Evolutionary conservation across 1,140 invertebrate genomes (phyloP).

Genomic region (Tachypleus tridentatus): DNA sequence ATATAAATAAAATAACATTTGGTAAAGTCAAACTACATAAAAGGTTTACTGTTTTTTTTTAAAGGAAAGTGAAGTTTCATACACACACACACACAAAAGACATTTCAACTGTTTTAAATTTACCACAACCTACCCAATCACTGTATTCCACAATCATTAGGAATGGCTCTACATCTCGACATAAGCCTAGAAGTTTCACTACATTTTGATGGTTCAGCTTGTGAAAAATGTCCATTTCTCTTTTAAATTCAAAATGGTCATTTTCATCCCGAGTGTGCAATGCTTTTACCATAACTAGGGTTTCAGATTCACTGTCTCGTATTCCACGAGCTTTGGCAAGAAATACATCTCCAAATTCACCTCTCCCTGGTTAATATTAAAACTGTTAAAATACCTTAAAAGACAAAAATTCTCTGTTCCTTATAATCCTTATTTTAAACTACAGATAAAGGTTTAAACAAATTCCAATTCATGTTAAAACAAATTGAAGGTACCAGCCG

Average conservation of each 20-base stretch:
- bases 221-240: conserved; percentile 72
- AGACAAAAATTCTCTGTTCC: too few species aligned
- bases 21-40: too few species aligned
- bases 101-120: too few species aligned
- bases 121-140: conserved; percentile 58
- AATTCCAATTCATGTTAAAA: too few species aligned
- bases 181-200: conserved; percentile 61
- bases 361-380: conserved; percentile 46
- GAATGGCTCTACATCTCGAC: conserved; percentile 68
- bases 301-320: conserved; percentile 14
- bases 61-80: too few species aligned
- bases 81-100: too few species aligned
- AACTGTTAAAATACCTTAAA: too few species aligned
- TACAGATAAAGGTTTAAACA: too few species aligned
- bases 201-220: conserved; percentile 68
- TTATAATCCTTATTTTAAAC: too few species aligned
- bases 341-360: conserved; percentile 81
- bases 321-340: conserved; percentile 48
- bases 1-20: too few species aligned
- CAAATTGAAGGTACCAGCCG: too few species aligned
- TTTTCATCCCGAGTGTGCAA: conserved; percentile 62
- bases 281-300: conserved; percentile 58
- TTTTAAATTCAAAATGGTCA: conserved; percentile 64
- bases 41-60: too few species aligned
- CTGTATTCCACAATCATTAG: conserved; percentile 85